These are phyloP conservation scores for Lacerta viridis DNA, from an alignment of 2,797 vertebrate species.

Conservation along the genomic window DNA sequence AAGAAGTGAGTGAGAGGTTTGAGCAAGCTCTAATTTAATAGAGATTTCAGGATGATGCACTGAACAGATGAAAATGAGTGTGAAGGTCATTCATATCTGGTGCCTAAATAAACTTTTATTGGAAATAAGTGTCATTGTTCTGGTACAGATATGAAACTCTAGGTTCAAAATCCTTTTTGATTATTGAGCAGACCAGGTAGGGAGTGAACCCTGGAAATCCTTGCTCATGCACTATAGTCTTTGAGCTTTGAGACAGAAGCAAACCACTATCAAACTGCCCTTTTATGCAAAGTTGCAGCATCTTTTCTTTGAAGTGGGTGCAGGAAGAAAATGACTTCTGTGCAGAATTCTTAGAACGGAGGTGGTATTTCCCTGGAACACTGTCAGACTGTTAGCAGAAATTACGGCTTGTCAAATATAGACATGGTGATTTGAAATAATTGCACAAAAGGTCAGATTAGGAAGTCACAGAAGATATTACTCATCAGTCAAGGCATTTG, in stretches of 20 bases:
- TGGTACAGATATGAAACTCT: not conserved
- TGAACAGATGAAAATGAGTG: not conserved
- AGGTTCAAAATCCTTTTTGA: not conserved
- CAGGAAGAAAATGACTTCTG: not conserved
- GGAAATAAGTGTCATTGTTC: not conserved
- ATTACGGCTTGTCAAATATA: slow-evolving; percentile 44
- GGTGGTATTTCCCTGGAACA: slow-evolving; percentile 4
- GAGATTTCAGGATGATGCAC: slow-evolving; percentile 4
- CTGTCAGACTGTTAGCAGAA: slow-evolving; percentile 39
- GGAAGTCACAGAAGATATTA: slow-evolving; percentile 20
- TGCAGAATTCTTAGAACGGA: slow-evolving; percentile 37
- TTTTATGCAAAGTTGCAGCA: no score
- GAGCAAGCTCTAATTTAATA: slow-evolving; percentile 37
- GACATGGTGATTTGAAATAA: slow-evolving; percentile 55
- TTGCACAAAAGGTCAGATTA: slow-evolving; percentile 56
- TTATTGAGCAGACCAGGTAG: not conserved
- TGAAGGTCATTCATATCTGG: not conserved
- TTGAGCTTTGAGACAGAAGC: no score
- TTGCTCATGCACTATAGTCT: not conserved
- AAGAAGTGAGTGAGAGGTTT: slow-evolving; percentile 12
- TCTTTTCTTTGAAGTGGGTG: no score
- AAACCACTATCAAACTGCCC: no score
- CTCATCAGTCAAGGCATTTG: accelerated
- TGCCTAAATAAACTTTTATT: not conserved
- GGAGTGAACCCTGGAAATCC: not conserved